phyloP scores from a whole-genome alignment of 2,888 invertebrate species.

The Eilema sororculum region DNA sequence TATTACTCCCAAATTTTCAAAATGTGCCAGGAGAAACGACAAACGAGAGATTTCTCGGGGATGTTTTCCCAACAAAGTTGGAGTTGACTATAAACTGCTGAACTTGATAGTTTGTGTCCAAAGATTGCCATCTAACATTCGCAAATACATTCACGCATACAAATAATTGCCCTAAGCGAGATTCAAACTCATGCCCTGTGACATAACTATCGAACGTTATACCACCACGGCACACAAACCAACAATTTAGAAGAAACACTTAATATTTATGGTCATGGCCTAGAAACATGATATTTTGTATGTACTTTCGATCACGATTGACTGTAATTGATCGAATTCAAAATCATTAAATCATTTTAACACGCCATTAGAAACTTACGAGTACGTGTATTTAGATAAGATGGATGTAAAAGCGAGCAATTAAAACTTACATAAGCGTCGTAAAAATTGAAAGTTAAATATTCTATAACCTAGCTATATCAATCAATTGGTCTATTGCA shows the following conservation, averaged over 20 bases:
- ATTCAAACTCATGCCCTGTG: neutral
- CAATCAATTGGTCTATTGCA: neutral
- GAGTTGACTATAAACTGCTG: too few species aligned
- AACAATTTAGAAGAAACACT: neutral
- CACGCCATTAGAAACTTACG: slow-evolving; percentile 6
- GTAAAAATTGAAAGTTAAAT: slow-evolving; percentile 19
- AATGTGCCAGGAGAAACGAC: too few species aligned
- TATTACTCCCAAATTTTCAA: too few species aligned
- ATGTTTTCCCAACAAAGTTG: neutral
- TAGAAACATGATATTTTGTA: slow-evolving; percentile 9
- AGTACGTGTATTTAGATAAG: slow-evolving; percentile 6
- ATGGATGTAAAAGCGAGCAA: slow-evolving; percentile 12
- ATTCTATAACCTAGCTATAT: slow-evolving; percentile 8
- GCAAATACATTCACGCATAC: neutral
- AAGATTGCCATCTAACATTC: too few species aligned
- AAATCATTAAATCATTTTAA: slow-evolving; percentile 14
- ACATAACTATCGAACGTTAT: neutral
- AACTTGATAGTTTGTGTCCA: too few species aligned
- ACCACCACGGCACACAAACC: neutral
- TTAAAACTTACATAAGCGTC: slow-evolving; percentile 21
- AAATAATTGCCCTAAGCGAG: neutral
- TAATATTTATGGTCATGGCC: slow-evolving; percentile 5
- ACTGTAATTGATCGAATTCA: slow-evolving; percentile 14
- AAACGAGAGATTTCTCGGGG: too few species aligned
- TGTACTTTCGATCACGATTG: neutral